Evolutionary conservation across 2,113 vertebrate genomes (phyloP), one percentile per base, ranked within the genome.

Genomic region (Cichladusa arquata): DNA sequence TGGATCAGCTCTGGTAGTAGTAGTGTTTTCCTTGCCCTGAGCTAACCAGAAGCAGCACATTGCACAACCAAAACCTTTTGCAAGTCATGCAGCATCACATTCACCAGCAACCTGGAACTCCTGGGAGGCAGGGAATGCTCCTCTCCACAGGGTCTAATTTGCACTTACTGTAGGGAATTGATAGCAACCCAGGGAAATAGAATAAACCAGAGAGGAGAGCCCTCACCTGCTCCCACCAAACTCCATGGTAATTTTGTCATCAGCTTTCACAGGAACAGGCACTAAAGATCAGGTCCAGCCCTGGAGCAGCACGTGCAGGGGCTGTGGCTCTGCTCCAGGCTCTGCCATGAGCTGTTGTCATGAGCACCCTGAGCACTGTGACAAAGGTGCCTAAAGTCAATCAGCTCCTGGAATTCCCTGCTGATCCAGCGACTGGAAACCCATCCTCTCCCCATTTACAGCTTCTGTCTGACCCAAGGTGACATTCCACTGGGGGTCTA

Each of bases 111-210:
- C 3, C 90, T 71, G 82, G 71, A 60, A 31, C 80, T 89, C 80
- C 65, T 67, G 82, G 56, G 76, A 78, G 90, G 48, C 1, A 15
- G 69, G 29, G 67, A 71, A 53, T 25, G 36, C 60, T 67, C 51
- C 92, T 87, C 93, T 74, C 67, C 74, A 83, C 85, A 88, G 90
- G 45, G 65, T 53, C 51, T 38, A 40, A 64, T 88, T 88, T 94
- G 93, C 94, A 96, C 90, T 96, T 94, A 79, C 72, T 92, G 34
- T 86, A 83, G 80, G 86, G 85, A 88, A 88, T 36, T 42, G 80
- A 60, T 40, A 88, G 65, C 67, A 72, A 70, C 77, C 74, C 71
- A 86, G 85, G 88, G 86, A 90, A 95, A 60, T 1, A 62, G 72
- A 74, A 56, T 40, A 51, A 91, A 71, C 25, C 19, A 72, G 60